Percentiles rank a stretch among this genome's conserved stretches.
phyloP scores from a whole-genome alignment of 37 sponge, comb jelly and placozoan genomes.

The Halisarca cf. caerulea region DNA sequence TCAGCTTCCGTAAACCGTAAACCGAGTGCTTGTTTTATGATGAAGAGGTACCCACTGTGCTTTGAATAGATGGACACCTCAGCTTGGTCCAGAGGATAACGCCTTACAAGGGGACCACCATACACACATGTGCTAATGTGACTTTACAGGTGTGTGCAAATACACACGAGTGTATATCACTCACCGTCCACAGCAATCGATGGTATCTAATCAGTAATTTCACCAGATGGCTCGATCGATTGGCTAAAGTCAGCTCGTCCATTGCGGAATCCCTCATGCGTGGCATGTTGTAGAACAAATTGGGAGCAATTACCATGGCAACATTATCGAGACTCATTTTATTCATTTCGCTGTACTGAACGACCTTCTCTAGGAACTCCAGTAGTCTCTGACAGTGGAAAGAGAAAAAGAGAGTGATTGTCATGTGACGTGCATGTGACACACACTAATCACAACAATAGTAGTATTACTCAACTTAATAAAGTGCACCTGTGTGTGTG shows the following conservation, averaged over 20 bases:
- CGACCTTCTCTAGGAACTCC: constrained; percentile 61
- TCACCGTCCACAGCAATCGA: constrained; percentile 77
- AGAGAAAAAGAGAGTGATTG: background rate
- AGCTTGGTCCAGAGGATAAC: too few species aligned
- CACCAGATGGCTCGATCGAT: constrained; percentile 65
- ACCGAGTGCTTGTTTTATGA: too few species aligned
- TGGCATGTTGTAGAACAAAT: constrained; percentile 69
- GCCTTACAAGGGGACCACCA: too few species aligned
- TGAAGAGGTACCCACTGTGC: too few species aligned
- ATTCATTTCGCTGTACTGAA: constrained; percentile 51
- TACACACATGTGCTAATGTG: too few species aligned
- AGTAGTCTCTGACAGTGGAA: constrained; percentile 53
- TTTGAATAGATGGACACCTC: too few species aligned
- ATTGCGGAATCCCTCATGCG: constrained; percentile 7
- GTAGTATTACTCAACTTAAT: too few species aligned
- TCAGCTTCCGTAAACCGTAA: too few species aligned
- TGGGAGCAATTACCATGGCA: constrained; percentile 89
- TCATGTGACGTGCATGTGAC: too few species aligned
- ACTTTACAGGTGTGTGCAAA: too few species aligned
- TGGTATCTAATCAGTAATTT: constrained; percentile 78
- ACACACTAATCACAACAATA: too few species aligned
- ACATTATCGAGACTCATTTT: constrained; percentile 86
- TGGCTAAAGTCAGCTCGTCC: constrained; percentile 76
- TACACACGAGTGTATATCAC: constrained; percentile 19
- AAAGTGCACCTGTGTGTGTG: too few species aligned